Evolutionary conservation across 2,888 invertebrate species (phyloP).

Genomic region (Fissipunctia ypsillon): DNA sequence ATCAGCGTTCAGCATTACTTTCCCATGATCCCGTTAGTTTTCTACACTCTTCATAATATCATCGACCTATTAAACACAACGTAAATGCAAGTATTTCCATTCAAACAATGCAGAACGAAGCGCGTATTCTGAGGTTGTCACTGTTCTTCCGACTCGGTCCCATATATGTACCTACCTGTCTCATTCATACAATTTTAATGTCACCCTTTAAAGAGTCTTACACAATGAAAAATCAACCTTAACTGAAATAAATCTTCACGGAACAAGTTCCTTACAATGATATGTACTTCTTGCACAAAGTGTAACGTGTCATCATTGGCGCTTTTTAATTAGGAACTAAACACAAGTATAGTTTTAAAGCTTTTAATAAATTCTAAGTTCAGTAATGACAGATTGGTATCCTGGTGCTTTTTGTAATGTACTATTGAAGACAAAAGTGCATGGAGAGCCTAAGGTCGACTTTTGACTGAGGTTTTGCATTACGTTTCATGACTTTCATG

Average conservation of each 20-base stretch:
- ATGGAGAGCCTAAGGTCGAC: too few relatives aligned
- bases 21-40: background rate
- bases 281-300: background rate
- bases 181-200: slow-evolving; percentile 2
- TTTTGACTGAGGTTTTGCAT: too few relatives aligned
- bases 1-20: background rate
- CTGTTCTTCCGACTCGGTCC: slow-evolving; percentile 16
- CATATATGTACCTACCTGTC: background rate
- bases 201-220: background rate
- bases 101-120: slow-evolving; percentile 13
- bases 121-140: slow-evolving; percentile 16
- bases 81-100: background rate
- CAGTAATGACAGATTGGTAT: background rate
- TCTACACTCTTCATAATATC: background rate
- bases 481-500: too few relatives aligned
- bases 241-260: slow-evolving; percentile 13
- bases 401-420: too few relatives aligned
- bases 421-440: too few relatives aligned
- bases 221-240: slow-evolving; percentile 12
- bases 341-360: background rate
- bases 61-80: background rate
- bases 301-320: background rate
- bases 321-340: background rate
- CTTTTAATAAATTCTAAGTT: background rate
- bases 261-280: background rate